Evolutionary conservation across 2,113 vertebrate genomes (phyloP).

Genomic region (Pachyramphus minor): DNA sequence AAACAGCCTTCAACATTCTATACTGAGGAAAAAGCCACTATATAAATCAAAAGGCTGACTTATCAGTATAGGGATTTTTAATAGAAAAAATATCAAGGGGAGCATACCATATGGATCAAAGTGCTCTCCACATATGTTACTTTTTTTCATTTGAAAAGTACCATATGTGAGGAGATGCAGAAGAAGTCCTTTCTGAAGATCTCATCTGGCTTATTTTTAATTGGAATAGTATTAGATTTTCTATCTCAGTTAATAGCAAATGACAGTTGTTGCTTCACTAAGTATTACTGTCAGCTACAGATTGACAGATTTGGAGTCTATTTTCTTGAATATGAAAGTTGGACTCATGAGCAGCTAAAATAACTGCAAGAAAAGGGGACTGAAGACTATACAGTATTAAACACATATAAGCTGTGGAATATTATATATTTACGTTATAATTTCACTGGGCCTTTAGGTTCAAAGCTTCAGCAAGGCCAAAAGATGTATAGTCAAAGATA

Average conservation of each 20-base stretch:
- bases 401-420: neutral
- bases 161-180: slow-evolving; percentile 39
- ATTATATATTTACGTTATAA: neutral
- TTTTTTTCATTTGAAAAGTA: slow-evolving; percentile 43
- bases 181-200: slow-evolving; percentile 36
- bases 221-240: slow-evolving; percentile 45
- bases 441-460: neutral
- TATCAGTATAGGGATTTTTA: slow-evolving; percentile 26
- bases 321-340: neutral
- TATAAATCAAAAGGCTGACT: slow-evolving; percentile 49
- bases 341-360: neutral
- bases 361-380: neutral
- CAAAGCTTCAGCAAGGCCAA: neutral
- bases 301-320: neutral
- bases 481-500: neutral
- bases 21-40: neutral
- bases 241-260: neutral
- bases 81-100: slow-evolving; percentile 50
- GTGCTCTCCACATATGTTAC: slow-evolving; percentile 39
- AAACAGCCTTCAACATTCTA: slow-evolving; percentile 5
- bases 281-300: neutral
- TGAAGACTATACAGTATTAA: neutral
- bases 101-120: slow-evolving; percentile 52
- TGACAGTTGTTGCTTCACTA: neutral
- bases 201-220: slow-evolving; percentile 58